Conservation (phyloP, 2,888 invertebrate species). For the Nephrotoma flavescens region DNA sequence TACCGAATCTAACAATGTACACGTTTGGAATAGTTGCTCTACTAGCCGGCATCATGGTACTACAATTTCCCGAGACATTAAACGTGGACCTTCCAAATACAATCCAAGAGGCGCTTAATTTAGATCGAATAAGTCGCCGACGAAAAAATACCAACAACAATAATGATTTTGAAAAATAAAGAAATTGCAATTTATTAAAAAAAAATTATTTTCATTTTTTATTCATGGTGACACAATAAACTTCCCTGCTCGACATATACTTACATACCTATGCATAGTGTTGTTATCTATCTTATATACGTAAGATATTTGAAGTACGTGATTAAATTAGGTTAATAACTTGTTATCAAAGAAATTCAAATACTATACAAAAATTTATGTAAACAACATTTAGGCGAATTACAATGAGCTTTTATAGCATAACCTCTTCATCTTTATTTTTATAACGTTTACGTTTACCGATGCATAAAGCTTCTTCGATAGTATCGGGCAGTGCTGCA, state of each 20-base stretch:
- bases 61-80: slow-evolving; percentile 41
- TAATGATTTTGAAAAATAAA: background rate
- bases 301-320: background rate
- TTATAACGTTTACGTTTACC: background rate
- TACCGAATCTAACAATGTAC: slow-evolving; percentile 32
- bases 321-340: background rate
- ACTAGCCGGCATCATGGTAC: slow-evolving; percentile 35
- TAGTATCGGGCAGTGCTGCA: slow-evolving; percentile 38
- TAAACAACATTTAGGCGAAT: background rate
- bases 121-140: slow-evolving; percentile 16
- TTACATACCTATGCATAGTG: background rate
- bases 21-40: slow-evolving; percentile 37
- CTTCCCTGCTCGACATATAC: background rate
- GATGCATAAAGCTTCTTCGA: slow-evolving; percentile 35
- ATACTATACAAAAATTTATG: too few relatives aligned
- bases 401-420: background rate
- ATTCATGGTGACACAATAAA: background rate
- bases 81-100: slow-evolving; percentile 39
- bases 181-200: background rate
- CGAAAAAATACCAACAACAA: background rate
- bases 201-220: background rate
- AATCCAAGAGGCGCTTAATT: slow-evolving; percentile 35
- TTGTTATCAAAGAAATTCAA: too few relatives aligned
- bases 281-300: background rate
- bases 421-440: background rate